Percentiles rank a stretch among this genome's conserved stretches.
phyloP scores from a whole-genome alignment of 2,888 invertebrate genomes.

The Hartigia nigra region DNA sequence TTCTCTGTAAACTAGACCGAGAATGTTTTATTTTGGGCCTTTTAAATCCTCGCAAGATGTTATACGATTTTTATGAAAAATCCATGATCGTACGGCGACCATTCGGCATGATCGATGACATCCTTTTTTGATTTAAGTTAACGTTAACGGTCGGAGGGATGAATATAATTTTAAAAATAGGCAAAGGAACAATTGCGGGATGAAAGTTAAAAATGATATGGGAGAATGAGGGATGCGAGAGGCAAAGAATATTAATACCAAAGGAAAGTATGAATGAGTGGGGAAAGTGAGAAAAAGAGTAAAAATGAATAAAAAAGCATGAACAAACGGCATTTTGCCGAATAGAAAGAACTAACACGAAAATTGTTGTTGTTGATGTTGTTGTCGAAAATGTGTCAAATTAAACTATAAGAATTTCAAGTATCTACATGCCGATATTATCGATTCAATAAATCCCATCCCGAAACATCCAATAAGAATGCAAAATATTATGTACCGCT shows the following conservation, averaged over 20 bases:
- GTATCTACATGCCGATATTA: constrained; percentile 33
- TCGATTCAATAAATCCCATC: neutral
- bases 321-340: constrained; percentile 33
- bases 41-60: neutral
- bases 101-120: neutral
- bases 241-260: neutral
- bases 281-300: constrained; percentile 4
- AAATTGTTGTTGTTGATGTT: constrained; percentile 59
- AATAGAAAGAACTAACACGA: constrained; percentile 34
- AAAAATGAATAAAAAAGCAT: constrained; percentile 19
- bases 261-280: neutral
- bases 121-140: neutral
- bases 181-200: neutral
- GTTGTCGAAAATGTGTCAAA: constrained; percentile 62
- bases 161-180: neutral
- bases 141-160: neutral
- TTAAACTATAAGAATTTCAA: constrained; percentile 61
- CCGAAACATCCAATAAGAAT: neutral
- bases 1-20: neutral
- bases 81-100: neutral
- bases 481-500: neutral
- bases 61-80: neutral
- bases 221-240: neutral
- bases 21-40: neutral
- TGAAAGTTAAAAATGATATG: neutral